Evolutionary conservation across 2,797 vertebrate species (phyloP), one percentile per base, ranked within the genome.

Genomic region (Epinephelus awoara): DNA sequence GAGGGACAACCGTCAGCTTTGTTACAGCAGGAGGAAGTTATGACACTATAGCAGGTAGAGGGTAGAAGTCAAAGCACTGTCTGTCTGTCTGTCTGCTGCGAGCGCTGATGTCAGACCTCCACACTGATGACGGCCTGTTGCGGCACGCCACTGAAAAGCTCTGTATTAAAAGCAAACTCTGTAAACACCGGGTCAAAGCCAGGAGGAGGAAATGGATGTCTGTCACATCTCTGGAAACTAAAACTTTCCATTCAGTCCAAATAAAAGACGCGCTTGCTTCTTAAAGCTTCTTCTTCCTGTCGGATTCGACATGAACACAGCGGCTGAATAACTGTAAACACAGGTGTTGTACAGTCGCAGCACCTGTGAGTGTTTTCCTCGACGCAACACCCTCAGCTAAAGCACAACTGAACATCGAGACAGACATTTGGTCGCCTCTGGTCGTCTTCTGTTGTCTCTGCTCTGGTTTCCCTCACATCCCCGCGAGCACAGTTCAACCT

Each of bases 11-110:
- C 67, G 81, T 62, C 68, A 46, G 87, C 84, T 93, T 93, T 93
- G 90, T 93, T 83, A 47, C 34, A 82, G 27, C 83, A 83, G 85
- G 88, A 91, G 88, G 86, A 85, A 84, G 88, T 75, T 79, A 82
- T 47, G 78, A 85, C 86, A 85, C 83, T 78, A 79, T 82, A 66
- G 74, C 83, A 92, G 86, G 86, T 87, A 84, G 72, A 74, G 83
- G 78, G 85, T 64, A 21, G 51, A 82, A 85, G 91, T 89, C 87
- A 89, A 90, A 80, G 34, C 82, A 69, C 71, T 17, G 42, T 75
- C 54, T 75, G 85, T 77, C 54, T 75, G 85, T 77, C 62, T 73
- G 71, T 75, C 29, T 77, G 68, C 42, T 56, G 42, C 34, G 67
- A 3, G 50, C 23, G 44, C 77, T 68, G 66, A 55, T 74, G 67